phyloP scores from a whole-genome alignment of 2,113 vertebrate species.

The Hyla sarda region DNA sequence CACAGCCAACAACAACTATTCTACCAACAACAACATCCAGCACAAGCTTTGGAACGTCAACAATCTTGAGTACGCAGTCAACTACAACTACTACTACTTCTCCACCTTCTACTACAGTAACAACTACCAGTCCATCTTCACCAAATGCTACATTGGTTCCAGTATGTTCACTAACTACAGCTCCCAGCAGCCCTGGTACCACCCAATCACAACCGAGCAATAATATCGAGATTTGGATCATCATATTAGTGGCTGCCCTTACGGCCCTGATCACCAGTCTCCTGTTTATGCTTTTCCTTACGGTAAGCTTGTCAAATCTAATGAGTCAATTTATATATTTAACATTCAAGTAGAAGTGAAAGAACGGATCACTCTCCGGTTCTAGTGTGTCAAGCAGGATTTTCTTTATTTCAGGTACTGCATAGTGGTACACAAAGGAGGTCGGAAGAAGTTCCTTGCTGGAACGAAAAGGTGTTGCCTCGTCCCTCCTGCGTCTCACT shows the following conservation, averaged over 20 bases:
- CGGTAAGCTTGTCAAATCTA: slow-evolving; percentile 8
- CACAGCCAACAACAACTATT: neutral
- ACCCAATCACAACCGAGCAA: neutral
- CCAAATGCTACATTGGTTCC: neutral
- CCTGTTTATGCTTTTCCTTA: neutral
- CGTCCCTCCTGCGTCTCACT: no score
- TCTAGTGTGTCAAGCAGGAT: no score
- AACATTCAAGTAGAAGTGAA: no score
- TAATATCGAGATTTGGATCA: neutral
- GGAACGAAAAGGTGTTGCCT: no score
- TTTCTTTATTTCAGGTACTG: no score
- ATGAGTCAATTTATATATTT: neutral
- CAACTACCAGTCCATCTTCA: neutral
- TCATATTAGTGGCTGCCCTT: neutral
- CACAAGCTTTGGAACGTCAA: neutral
- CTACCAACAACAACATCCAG: neutral
- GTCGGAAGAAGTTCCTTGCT: no score
- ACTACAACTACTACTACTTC: neutral
- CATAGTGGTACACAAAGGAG: no score
- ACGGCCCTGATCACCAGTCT: slow-evolving; percentile 14
- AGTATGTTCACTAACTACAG: neutral
- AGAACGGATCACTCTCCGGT: no score
- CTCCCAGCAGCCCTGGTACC: no score
- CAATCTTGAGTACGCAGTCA: neutral
- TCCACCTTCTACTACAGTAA: no score